phyloP scores from a whole-genome alignment of 2,113 vertebrate genomes.

The Grus americana region DNA sequence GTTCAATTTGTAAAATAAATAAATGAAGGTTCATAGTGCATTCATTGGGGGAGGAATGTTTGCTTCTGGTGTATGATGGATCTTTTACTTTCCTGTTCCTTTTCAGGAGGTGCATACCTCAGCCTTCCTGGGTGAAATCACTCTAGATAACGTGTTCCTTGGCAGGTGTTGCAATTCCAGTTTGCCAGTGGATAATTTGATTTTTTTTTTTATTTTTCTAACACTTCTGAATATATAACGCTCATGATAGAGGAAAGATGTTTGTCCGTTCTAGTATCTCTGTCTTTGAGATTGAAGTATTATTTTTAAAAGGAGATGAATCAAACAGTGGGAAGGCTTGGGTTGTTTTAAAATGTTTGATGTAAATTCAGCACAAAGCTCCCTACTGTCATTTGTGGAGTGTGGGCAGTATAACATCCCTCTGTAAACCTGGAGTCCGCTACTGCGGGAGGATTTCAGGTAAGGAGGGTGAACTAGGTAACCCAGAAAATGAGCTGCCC shows the following conservation, averaged over 20 bases:
- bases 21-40: background rate
- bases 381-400: background rate
- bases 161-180: background rate
- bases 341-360: background rate
- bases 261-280: background rate
- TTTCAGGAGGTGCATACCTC: background rate
- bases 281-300: background rate
- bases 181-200: background rate
- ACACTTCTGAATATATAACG: background rate
- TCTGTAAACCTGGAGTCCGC: background rate
- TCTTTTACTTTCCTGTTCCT: background rate
- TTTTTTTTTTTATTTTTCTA: background rate
- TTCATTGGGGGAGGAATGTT: background rate
- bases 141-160: background rate
- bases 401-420: background rate
- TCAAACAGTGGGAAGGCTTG: background rate
- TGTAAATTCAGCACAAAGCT: background rate
- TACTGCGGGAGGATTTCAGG: background rate
- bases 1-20: background rate
- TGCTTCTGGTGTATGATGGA: background rate
- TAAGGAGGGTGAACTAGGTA: background rate
- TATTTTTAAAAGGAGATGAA: background rate
- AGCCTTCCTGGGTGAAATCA: background rate
- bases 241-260: background rate
- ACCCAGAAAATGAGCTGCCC: background rate